Base-by-base conservation (phyloP, 1,140 invertebrate species). In the Heliconius congener region DNA sequence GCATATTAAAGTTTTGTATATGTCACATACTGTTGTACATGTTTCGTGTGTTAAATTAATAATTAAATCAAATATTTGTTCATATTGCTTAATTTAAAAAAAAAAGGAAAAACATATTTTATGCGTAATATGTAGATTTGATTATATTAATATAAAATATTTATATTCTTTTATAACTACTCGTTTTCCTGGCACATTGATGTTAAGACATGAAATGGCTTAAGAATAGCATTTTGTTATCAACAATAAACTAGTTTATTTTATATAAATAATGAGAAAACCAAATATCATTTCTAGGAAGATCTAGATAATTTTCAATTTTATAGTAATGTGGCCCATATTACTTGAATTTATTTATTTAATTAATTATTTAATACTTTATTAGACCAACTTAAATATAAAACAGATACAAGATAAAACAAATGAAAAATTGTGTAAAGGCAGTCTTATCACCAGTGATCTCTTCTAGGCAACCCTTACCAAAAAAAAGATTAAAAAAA, bases 21-120 rank as follows among this genome's bases (percentile, higher is more conserved):
- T n/a, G 55, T 60, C 19, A 6, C n/a, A n/a, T 60, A 11, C 11
- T 13, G 55, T 57, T 60, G 23, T 60, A 60, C 8, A 9, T 11
- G 19, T 60, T 66, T 66, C 60, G 60, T 66, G 23, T 66, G 9
- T 30, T 16, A 27, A 30, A 66, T 30, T 27, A 30, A 9, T 66
- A 30, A 66, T 18, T 66, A 66, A 66, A 66, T 8, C 13, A 66
- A 60, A 66, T 66, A 66, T 66, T 66, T 66, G 60, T 30, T n/a
- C 23, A 66, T 30, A 1, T 66, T 30, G 13, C 42, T 46, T 46
- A 16, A 16, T 46, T 46, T 42, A 42, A 13, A 46, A 46, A 16
- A 46, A 46, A 46, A 46, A 16, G 3, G 16, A 16, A 46, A 46
- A 46, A 46, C 0, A 46, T 46, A 46, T 46, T 16, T 46, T 46